Evolutionary conservation across 2,113 vertebrate species (phyloP), one percentile per base, ranked within the genome.

Genomic region (Bujurquina vittata): DNA sequence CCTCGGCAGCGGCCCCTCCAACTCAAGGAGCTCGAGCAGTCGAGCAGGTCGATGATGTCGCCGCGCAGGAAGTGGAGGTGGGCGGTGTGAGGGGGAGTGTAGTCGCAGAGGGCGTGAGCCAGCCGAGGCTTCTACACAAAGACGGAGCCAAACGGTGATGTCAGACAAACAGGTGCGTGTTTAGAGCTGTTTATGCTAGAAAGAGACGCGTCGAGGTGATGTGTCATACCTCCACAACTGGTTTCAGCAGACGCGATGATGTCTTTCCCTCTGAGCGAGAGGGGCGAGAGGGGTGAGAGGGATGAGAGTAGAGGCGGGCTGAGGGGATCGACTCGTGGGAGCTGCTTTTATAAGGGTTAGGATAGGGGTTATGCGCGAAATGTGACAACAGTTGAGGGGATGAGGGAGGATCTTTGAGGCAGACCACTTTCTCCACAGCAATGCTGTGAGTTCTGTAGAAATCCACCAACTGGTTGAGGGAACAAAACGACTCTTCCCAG

Each of bases 401-500:
- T 1, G 81, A 33, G 3, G 91, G 85, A 14, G 78, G 86, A 0
- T 98, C 97, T 49, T 90, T 65, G 77, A 99, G 96, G 88, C 94
- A 96, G 84, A 99, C 88, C 89, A 96, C 91, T n/a, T 94, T 94
- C 92, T 95, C 96, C 87, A 94, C 95, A 69, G 95, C 82, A 0
- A 98, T 96, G 6, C 96, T 97, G 83, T 95, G 96, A 0, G 80
- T 96, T 40, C 96, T 92, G 94, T 99, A 98, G 96, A 96, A 98
- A 22, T 98, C 97, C 76, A 98, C 97, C 94, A 99, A 92, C 61
- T 97, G 95, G 0, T 98, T 98, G 52, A 99, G 94, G 63, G 97
- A 98, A 86, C 94, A 94, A 92, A 98, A 99, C 72, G 96, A 95
- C 79, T 97, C 96, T 3, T 97, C 96, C 98, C 98, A 99, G 84